Evolutionary conservation across 2,888 invertebrate genomes (phyloP), one percentile per base, ranked within the genome.

Genomic region (Drosophila cracens): DNA sequence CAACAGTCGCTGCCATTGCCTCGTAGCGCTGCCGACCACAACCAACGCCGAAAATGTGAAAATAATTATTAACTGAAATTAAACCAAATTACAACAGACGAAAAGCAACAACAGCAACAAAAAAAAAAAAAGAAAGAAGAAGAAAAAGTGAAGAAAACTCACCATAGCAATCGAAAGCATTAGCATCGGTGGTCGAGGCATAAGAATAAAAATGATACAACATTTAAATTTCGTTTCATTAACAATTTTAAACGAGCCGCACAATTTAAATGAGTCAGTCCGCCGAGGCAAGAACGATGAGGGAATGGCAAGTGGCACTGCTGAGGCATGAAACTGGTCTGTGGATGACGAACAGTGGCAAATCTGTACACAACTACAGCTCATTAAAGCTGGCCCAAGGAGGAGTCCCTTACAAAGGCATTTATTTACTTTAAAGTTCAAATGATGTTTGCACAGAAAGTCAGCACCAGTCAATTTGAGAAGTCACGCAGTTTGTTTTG

Each of bases 1-100:
- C 86, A 56, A 36, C 36, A 49, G 5, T 21, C 11, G 21, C 43
- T 21, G 43, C 43, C 21, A 11, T 13, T 25, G 85, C 89, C 82
- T 78, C 83, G 59, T 51, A 7, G 27, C 69, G 21, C 52, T n/a
- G 64, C 58, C 77, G 78, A 83, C 83, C 86, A 62, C 89, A 82
- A 81, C 78, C 71, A 83, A 85, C 79, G 75, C 88, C 61, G 62
- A 87, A 87, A 87, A 89, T 87, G 81, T 77, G 80, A 81, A 89
- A 87, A 89, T 89, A 89, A 87, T 87, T 87, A 86, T 87, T 86
- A 86, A 82, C 88, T 88, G 90, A 87, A 87, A 87, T 89, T 89
- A 83, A 88, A 76, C 73, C 76, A 85, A 89, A 89, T 87, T 87
- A 89, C 74, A 76, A 69, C 52, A 63, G 48, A 52, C 64, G 29